Evolutionary conservation across 2,888 invertebrate species (phyloP), one percentile per base, ranked within the genome.

Genomic region (Tenodera sinensis): DNA sequence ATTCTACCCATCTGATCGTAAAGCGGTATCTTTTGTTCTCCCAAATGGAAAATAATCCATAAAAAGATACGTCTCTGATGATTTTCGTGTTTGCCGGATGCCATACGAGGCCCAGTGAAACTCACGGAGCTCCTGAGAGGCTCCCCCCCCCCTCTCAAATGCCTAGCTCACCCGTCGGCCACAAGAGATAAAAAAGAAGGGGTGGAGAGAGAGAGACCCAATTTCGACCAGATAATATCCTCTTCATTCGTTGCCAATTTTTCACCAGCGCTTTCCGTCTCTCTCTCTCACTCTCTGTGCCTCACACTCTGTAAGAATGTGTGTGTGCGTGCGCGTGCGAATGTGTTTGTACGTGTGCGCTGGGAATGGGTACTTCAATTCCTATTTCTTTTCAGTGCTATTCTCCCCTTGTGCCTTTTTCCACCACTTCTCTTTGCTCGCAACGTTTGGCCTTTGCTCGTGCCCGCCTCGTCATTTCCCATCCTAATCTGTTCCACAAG

Each of bases 211-310:
- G 71, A 71, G 54, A 86, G 86, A 82, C 83, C 85, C 87, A 89
- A 89, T 89, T 89, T 89, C 89, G 47, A 87, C 87, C 54, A 89
- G 87, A 87, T 89, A 87, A 89, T 89, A 87, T 89, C 86, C 89
- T 82, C 89, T 87, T 87, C 83, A 86, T 89, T 82, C 87, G 85
- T 87, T 84, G 83, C 89, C 86, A 83, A 87, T 89, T 89, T 89
- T 89, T 89, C 83, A 89, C 54, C 54, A 71, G 54, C 25, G 54
- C 54, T 71, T 71, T 71, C 54, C 54, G 54, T 71, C 54, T 25
- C 54, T 71, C 54, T 71, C 54, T 71, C 25, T 71, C 54, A 20
- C 20, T 15, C 54, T 71, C 54, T 20, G 20, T 20, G 6, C 20
- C 54, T 71, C 20, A 20, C 25, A 20, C 20, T 15, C 54, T 71